Base-by-base conservation (phyloP, 2,113 vertebrate genomes). In the Myxocyprinus asiaticus region DNA sequence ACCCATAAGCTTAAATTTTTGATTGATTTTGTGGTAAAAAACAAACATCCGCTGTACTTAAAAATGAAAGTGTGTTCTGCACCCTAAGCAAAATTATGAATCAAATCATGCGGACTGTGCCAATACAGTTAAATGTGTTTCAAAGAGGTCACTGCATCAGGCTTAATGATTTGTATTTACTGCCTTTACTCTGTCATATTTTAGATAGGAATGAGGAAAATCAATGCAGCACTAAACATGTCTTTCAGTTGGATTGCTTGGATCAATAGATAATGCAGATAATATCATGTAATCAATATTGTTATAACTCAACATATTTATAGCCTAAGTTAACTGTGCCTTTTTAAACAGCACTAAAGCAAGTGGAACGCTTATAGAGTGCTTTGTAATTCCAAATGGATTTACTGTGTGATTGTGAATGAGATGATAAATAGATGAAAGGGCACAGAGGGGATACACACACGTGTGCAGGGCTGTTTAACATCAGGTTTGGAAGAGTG, bases 391-490 rank as follows among this genome's bases (percentile, higher is more conserved):
- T 67, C 63, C 67, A 74, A 73, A 76, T 76, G 55, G 81, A 84
- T 87, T 87, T 73, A 68, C 85, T 63, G 78, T 79, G 55, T 62
- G 64, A 77, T 83, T 77, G 87, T 87, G 89, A 74, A 88, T 87
- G 80, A 88, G 83, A 86, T 91, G 89, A 90, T 88, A 89, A 90
- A 90, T 88, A 90, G 65, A 85, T 86, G 83, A 88, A 86, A 89
- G 83, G 84, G 84, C 86, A 85, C 89, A 78, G 89, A 89, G 44
- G 43, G 83, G 22, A 33, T 33, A 87, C 85, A 85, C 86, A 87
- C 86, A 85, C 56, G 85, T 89, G 81, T 88, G 88, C 88, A 86
- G 87, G 82, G 83, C 87, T 89, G 90, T 92, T 93, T 86, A 71
- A 90, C 90, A 89, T 67, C 61, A 67, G 62, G 45, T 33, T 33